Evolutionary conservation across 2,797 vertebrate species (phyloP), one percentile per base, ranked within the genome.

Genomic region (Eulemur albifrons): DNA sequence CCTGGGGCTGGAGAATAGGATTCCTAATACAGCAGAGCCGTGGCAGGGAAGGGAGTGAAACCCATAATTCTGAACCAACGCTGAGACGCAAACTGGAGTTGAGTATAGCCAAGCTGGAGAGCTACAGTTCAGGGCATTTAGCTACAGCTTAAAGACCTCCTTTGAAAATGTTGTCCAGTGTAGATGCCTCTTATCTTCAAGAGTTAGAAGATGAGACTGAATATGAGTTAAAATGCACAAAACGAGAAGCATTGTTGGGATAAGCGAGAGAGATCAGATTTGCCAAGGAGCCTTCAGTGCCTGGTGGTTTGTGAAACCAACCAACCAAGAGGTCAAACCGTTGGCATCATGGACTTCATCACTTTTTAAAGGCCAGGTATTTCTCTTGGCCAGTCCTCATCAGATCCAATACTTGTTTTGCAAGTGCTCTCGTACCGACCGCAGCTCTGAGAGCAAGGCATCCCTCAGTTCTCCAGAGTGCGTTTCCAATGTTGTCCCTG

Each of bases 81-180:
- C 81, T 5, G 7, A 32, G 7, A 11, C 57, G 35, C 52, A 38
- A 17, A 0, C 30, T 40, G 45, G 23, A 35, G 48, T 3, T 30
- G 32, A 54, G 43, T 0, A 12, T 8, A n/a, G 73, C 7, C 0
- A 0, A 57, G 13, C 2, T 0, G 14, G 8, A 1, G 1, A 10
- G 43, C 10, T 3, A 13, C 20, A 57, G 23, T 40, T 79, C n/a
- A 0, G 23, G 57, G 59, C 38, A 27, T 30, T 17, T 12, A 70
- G 69, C 57, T 18, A 6, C 2, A 21, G 30, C 50, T 80, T 52
- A 40, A 85, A 79, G 79, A 27, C 18, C 52, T 52, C 30, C 7
- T 79, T 77, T 67, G 1, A 11, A 65, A 63, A 25, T 0, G 8
- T 0, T 8, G 3, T 57, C 57, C 10, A n/a, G 59, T 15, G 17